phyloP scores from a whole-genome alignment of 2,888 invertebrate genomes.

The Phytoseiulus persimilis region DNA sequence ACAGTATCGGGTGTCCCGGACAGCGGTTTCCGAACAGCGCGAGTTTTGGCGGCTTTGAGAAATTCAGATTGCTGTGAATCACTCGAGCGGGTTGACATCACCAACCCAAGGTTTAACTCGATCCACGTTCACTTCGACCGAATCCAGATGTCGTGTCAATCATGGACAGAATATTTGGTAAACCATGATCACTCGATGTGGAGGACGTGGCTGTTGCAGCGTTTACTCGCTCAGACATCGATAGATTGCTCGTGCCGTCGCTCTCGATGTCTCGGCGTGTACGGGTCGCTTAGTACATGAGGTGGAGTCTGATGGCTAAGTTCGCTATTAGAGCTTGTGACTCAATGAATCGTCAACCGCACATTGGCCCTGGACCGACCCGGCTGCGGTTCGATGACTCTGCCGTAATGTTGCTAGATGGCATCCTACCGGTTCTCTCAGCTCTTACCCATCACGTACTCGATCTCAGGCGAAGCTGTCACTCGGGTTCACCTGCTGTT shows the following conservation, averaged over 20 bases:
- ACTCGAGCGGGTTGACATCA: not conserved
- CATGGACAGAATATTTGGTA: not conserved
- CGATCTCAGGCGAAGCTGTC: not conserved
- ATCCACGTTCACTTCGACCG: not conserved
- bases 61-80: not conserved
- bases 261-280: not conserved
- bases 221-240: no score
- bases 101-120: not conserved
- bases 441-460: not conserved
- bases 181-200: not conserved
- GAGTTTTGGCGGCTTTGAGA: not conserved
- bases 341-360: not conserved
- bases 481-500: not conserved
- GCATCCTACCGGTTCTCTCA: not conserved
- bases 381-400: not conserved
- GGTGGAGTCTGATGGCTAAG: not conserved
- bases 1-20: not conserved
- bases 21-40: not conserved
- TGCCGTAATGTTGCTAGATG: not conserved
- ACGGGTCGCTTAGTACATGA: not conserved
- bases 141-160: not conserved
- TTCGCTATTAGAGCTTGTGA: not conserved
- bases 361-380: not conserved
- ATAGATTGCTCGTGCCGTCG: no score
- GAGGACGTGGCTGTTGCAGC: not conserved